Percentiles rank a stretch among this genome's conserved stretches.
These are phyloP conservation scores for Lithosia quadra DNA, from an alignment of 2,888 invertebrate genomes.

Conservation along the genomic window DNA sequence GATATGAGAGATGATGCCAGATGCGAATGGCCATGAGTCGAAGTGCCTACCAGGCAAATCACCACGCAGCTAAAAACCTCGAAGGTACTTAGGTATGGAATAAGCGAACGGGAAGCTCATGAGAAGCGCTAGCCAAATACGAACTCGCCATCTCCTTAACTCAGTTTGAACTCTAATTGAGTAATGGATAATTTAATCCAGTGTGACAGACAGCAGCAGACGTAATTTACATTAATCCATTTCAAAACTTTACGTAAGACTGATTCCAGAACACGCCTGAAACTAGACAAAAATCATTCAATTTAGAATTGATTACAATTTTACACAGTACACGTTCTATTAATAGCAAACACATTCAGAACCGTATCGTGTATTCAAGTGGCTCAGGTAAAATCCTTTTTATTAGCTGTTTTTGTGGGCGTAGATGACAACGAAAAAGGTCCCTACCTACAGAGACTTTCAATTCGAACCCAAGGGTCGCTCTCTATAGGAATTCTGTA, in stretches of 20 bases:
- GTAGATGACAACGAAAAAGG: slow-evolving; percentile 56
- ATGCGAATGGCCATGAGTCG: neutral
- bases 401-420: slow-evolving; percentile 52
- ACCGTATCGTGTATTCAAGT: slow-evolving; percentile 40
- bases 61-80: no score
- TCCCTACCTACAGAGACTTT: slow-evolving; percentile 55
- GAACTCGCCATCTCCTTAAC: neutral
- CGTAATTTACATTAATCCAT: neutral
- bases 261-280: neutral
- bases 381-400: slow-evolving; percentile 62
- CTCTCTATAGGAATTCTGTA: slow-evolving; percentile 62
- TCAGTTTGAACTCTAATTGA: neutral
- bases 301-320: slow-evolving; percentile 17
- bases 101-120: neutral
- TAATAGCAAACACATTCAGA: slow-evolving; percentile 37
- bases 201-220: neutral
- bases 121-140: neutral
- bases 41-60: neutral
- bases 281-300: neutral
- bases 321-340: slow-evolving; percentile 21
- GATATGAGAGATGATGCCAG: neutral
- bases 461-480: slow-evolving; percentile 62
- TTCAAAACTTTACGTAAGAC: neutral
- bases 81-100: no score
- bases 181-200: neutral